Conservation (phyloP, 2,888 invertebrate species). For the Synanthedon andrenaeformis region DNA sequence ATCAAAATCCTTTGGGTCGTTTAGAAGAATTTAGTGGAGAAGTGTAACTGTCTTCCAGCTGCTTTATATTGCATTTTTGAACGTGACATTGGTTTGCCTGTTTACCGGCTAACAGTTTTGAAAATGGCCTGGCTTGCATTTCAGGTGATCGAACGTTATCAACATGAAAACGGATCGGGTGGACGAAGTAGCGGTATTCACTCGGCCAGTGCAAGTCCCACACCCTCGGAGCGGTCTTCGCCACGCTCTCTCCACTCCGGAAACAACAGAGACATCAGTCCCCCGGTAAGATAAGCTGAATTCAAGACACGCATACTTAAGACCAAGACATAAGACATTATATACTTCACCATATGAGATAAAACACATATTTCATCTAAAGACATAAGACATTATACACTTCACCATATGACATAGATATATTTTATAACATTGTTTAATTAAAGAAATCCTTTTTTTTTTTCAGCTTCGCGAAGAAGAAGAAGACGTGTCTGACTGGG, state of each 20-base stretch:
- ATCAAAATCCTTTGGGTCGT: too few relatives aligned
- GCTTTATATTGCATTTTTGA: too few relatives aligned
- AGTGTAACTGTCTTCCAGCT: too few relatives aligned
- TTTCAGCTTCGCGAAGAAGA: constrained; percentile 50
- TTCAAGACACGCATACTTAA: background rate
- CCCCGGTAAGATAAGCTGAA: constrained; percentile 35
- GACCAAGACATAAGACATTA: constrained; percentile 1
- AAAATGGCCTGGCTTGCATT: constrained; percentile 4
- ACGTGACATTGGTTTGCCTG: too few relatives aligned
- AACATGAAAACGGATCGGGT: constrained; percentile 69
- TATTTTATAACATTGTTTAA: too few relatives aligned
- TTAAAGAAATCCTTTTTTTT: too few relatives aligned
- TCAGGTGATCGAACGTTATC: constrained; percentile 76
- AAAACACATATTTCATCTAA: background rate
- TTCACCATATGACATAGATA: background rate
- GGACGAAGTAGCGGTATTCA: constrained; percentile 71
- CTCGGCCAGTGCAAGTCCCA: constrained; percentile 64
- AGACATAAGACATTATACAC: too few relatives aligned
- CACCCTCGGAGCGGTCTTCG: constrained; percentile 55
- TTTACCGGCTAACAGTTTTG: too few relatives aligned
- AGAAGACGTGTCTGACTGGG: constrained; percentile 54
- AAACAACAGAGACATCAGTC: constrained; percentile 43
- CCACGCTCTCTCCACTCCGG: constrained; percentile 50
- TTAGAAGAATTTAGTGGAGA: too few relatives aligned
- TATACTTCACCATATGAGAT: background rate